Conservation (phyloP, 1,140 invertebrate genomes). For the Heliothis subflexa region DNA sequence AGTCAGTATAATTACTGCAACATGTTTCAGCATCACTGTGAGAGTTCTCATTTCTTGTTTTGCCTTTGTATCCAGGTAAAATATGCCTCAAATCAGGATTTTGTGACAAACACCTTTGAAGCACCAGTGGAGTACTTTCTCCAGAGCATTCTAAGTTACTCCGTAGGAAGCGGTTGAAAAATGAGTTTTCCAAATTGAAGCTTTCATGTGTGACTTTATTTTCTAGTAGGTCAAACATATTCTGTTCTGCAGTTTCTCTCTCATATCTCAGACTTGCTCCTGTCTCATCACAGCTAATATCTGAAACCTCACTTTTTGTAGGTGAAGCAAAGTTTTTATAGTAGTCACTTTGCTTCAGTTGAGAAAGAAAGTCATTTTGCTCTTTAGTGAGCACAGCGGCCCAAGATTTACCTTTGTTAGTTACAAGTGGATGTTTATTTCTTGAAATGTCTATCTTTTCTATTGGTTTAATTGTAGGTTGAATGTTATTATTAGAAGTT, state of each 20-base stretch:
- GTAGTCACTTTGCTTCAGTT: slow-evolving; percentile 80
- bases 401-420: slow-evolving; percentile 71
- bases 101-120: slow-evolving; percentile 74
- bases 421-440: slow-evolving; percentile 61
- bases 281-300: slow-evolving; percentile 79
- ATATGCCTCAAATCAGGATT: slow-evolving; percentile 76
- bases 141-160: slow-evolving; percentile 78
- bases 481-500: slow-evolving; percentile 23
- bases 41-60: slow-evolving; percentile 62
- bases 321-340: slow-evolving; percentile 77
- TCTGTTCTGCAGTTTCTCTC: slow-evolving; percentile 87
- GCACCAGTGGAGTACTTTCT: slow-evolving; percentile 76
- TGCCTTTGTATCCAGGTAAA: slow-evolving; percentile 54
- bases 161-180: slow-evolving; percentile 86
- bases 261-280: slow-evolving; percentile 75
- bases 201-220: slow-evolving; percentile 90
- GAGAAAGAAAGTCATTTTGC: slow-evolving; percentile 77
- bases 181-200: slow-evolving; percentile 90
- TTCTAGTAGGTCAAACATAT: slow-evolving; percentile 91
- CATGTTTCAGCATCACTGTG: slow-evolving; percentile 66
- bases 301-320: slow-evolving; percentile 69
- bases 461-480: slow-evolving; percentile 28
- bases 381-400: slow-evolving; percentile 80
- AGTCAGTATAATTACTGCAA: slow-evolving; percentile 76
- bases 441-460: slow-evolving; percentile 41